These are phyloP conservation scores for Hymenochirus boettgeri DNA, from an alignment of 2,113 vertebrate genomes.

Conservation along the genomic window DNA sequence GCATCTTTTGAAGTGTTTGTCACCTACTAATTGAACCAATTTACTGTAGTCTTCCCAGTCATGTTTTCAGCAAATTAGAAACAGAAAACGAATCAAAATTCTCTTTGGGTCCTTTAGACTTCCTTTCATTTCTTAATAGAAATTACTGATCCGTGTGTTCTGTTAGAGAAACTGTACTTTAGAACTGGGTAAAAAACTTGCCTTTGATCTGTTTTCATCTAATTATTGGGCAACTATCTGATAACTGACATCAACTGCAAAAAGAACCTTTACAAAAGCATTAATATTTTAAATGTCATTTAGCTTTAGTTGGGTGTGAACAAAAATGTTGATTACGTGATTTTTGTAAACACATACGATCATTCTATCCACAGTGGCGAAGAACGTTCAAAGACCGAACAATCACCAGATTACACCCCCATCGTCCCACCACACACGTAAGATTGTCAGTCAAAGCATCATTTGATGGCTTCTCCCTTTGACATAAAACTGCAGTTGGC, in stretches of 20 bases:
- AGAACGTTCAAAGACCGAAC: no score
- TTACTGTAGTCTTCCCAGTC: not conserved
- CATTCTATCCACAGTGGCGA: no score
- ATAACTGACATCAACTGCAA: not conserved
- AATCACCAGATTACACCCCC: no score
- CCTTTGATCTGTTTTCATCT: not conserved
- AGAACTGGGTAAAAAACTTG: not conserved
- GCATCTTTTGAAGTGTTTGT: not conserved
- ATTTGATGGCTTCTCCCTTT: no score
- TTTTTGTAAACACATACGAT: no score
- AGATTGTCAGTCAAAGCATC: no score
- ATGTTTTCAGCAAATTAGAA: constrained; percentile 4
- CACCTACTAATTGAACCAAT: constrained; percentile 11
- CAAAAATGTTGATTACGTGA: no score
- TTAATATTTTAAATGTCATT: no score
- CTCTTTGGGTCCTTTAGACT: not conserved
- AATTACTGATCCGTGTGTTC: constrained; percentile 4
- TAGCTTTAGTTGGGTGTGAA: no score
- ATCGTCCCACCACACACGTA: no score
- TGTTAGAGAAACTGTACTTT: not conserved
- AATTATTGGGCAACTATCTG: not conserved
- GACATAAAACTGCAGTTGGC: no score
- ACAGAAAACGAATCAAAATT: constrained; percentile 5
- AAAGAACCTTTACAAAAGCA: no score
- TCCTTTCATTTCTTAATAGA: not conserved